These are phyloP conservation scores for Acanthosepion lycidas DNA, from an alignment of 2,888 invertebrate genomes.

Conservation along the genomic window DNA sequence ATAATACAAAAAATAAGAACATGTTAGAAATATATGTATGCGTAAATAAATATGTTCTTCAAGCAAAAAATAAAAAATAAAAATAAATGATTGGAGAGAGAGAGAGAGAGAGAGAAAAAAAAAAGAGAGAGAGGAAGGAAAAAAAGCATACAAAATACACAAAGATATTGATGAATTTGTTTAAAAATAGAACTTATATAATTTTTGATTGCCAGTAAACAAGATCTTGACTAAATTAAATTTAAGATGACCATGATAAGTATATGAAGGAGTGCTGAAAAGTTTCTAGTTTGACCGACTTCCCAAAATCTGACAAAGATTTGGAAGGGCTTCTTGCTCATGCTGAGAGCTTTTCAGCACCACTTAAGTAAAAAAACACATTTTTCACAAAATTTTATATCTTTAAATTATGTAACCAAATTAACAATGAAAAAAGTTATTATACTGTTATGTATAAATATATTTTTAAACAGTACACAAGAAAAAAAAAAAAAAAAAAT, in stretches of 20 bases:
- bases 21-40: neutral
- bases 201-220: neutral
- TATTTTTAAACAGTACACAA: neutral
- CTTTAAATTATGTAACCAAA: neutral
- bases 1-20: neutral
- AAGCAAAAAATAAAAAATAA: neutral
- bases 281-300: no score
- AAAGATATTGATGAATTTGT: no score
- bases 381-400: neutral
- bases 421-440: neutral
- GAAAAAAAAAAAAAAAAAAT: neutral
- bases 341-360: no score
- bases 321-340: no score
- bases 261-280: no score
- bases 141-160: no score
- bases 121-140: neutral
- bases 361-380: no score
- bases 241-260: constrained; percentile 11
- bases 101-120: neutral
- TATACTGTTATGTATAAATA: neutral
- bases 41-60: neutral
- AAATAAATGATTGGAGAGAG: neutral
- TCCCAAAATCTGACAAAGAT: no score
- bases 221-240: neutral
- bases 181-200: no score